Conservation (phyloP, 35 echinoderm and acorn worm species). For the Apostichopus parvimensis region DNA sequence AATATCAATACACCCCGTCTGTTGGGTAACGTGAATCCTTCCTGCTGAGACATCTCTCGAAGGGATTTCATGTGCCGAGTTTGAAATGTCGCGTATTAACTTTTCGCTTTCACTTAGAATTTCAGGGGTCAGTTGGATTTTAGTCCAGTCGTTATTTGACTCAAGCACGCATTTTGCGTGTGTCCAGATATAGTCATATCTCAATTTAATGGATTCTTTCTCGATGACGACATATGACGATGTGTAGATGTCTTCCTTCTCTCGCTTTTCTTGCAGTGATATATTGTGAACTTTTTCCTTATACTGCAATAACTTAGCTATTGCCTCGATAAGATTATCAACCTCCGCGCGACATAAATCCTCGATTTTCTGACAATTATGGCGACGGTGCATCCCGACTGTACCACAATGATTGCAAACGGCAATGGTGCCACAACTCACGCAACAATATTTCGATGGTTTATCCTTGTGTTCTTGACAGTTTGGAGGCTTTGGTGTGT, state of each 20-base stretch:
- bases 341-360: not conserved
- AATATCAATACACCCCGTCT: not conserved
- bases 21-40: not conserved
- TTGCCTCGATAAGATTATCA: not conserved
- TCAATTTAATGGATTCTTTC: not conserved
- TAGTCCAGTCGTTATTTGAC: conserved; percentile 8
- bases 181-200: not conserved
- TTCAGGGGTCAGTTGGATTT: not conserved
- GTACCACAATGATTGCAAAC: not conserved
- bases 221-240: too few species aligned
- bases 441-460: conserved; percentile 1
- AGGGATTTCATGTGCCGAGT: too few species aligned
- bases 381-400: not conserved
- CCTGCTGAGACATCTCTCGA: not conserved
- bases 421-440: not conserved
- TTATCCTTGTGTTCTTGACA: conserved; percentile 1
- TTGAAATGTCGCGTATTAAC: not conserved
- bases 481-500: not conserved
- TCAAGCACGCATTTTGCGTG: not conserved
- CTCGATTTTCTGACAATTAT: not conserved
- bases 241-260: not conserved
- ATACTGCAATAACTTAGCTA: not conserved
- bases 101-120: not conserved
- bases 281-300: not conserved
- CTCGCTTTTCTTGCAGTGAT: not conserved